Conservation (phyloP, 1,140 invertebrate genomes). For the Papilio dardanus region DNA sequence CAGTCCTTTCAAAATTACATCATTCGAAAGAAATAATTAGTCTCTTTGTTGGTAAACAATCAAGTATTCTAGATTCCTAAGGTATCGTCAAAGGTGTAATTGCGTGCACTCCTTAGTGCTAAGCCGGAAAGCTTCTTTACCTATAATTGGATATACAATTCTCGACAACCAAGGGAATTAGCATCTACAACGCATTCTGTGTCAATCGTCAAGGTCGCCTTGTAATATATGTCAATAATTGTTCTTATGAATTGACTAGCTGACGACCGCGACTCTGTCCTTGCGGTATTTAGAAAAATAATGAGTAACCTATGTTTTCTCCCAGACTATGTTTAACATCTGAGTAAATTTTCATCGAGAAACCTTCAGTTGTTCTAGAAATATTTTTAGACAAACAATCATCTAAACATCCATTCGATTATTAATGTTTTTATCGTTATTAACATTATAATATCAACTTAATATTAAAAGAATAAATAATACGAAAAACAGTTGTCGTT, state of each 20-base stretch:
- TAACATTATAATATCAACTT: no score
- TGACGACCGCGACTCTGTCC: no score
- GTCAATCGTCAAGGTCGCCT: neutral
- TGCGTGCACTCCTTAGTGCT: conserved; percentile 1
- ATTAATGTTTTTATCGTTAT: no score
- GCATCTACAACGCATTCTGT: conserved; percentile 14
- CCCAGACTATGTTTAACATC: no score
- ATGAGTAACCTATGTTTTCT: no score
- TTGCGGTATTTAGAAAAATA: no score
- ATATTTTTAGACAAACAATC: no score
- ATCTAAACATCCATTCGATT: no score
- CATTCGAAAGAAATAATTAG: neutral
- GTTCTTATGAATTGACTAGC: no score
- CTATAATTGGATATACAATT: conserved; percentile 18
- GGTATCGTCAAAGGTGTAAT: neutral
- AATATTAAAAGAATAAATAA: neutral
- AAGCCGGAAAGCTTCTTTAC: neutral
- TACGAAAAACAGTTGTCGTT: neutral
- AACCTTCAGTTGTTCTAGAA: no score
- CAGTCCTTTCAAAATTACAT: no score
- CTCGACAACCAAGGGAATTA: neutral
- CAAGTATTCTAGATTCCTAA: neutral
- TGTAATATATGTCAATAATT: conserved; percentile 13
- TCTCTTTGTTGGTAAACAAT: neutral
- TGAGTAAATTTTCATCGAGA: no score